These are phyloP conservation scores for Spinibarbus caldwelli DNA, from an alignment of 2,797 vertebrate genomes.

Conservation along the genomic window DNA sequence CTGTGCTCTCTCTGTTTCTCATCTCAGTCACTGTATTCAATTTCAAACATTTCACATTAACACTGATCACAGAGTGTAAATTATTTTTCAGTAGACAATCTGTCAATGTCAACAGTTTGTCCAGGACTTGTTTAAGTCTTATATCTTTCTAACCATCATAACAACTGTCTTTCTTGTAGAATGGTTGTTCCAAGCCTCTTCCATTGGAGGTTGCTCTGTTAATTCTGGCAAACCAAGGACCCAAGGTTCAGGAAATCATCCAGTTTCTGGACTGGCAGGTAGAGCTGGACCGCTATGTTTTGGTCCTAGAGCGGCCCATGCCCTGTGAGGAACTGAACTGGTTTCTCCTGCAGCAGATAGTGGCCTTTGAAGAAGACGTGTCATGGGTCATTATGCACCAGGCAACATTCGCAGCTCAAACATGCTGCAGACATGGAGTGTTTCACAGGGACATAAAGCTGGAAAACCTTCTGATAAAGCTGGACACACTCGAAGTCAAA, in stretches of 20 bases:
- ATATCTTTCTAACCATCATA: not conserved
- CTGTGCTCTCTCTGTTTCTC: too few species aligned
- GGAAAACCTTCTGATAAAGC: conserved; percentile 7
- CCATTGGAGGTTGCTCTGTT: not conserved
- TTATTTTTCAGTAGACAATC: too few species aligned
- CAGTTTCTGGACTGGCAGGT: not conserved
- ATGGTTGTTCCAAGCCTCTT: not conserved
- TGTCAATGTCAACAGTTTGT: not conserved
- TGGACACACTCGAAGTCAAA: not conserved
- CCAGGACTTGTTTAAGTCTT: not conserved
- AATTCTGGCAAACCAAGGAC: not conserved
- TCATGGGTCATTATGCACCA: too few species aligned
- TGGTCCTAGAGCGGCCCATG: not conserved
- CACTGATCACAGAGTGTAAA: too few species aligned
- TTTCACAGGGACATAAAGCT: conserved; percentile 18
- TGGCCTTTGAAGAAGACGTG: not conserved
- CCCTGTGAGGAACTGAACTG: not conserved
- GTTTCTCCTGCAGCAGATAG: not conserved
- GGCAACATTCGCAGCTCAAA: too few species aligned
- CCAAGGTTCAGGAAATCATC: not conserved
- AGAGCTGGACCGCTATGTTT: not conserved
- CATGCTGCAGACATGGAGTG: not conserved
- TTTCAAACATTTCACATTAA: too few species aligned
- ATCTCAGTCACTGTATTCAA: too few species aligned
- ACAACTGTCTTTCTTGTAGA: not conserved